These are phyloP conservation scores for Zosterops borbonicus DNA, from an alignment of 2,113 vertebrate species.

Conservation along the genomic window DNA sequence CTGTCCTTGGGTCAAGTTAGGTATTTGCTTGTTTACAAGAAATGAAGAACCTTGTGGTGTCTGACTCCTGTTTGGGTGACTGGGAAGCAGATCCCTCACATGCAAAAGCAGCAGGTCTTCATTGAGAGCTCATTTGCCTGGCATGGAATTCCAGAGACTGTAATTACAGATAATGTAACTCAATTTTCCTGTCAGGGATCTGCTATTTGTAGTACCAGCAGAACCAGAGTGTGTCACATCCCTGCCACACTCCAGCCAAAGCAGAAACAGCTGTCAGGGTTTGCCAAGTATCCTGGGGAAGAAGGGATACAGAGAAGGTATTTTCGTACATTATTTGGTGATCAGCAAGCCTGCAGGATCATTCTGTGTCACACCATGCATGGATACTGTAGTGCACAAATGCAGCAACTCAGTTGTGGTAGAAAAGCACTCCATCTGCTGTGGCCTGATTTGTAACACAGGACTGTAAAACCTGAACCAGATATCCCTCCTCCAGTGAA, in stretches of 20 bases:
- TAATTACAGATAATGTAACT: conserved; percentile 57
- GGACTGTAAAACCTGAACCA: background rate
- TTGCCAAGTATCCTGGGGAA: background rate
- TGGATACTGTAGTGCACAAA: background rate
- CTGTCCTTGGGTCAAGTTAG: background rate
- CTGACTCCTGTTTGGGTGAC: conserved; percentile 24
- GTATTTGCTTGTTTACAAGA: background rate
- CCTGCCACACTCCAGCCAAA: conserved; percentile 45
- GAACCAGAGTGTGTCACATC: conserved; percentile 31
- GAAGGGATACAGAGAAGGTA: background rate
- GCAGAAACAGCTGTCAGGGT: conserved; percentile 18
- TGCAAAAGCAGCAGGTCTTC: background rate
- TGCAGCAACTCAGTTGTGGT: background rate
- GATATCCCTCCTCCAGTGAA: background rate
- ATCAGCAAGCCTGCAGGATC: background rate
- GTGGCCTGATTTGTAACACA: background rate
- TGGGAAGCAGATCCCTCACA: conserved; percentile 19
- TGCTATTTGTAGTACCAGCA: conserved; percentile 51
- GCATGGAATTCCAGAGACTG: conserved; percentile 49
- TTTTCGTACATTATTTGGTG: background rate
- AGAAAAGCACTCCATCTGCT: background rate
- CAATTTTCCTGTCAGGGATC: conserved; percentile 59
- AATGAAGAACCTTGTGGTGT: background rate
- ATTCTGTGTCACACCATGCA: background rate
- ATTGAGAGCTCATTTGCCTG: conserved; percentile 45